Base-by-base conservation (phyloP, 2,888 invertebrate species). In the Drosophila neotestacea region DNA sequence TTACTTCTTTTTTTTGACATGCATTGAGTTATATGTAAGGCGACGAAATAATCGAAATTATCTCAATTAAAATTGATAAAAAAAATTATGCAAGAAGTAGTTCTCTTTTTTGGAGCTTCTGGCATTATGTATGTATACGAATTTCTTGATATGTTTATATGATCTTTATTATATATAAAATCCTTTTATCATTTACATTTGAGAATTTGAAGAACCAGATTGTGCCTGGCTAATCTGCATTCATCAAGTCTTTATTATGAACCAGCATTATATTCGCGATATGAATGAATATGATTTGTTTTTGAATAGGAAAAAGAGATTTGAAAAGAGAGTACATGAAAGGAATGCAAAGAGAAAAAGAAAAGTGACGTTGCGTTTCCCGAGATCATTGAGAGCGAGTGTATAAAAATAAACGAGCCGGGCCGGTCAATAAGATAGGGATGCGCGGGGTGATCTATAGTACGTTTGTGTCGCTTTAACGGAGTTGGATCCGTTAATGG, bases 401-500 rank as follows among this genome's bases (percentile, higher is more conserved):
- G 77, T 73, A 69, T 73, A 77, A 73, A 77, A 81, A 78, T 77
- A 77, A 76, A 63, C 64, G 61, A 64, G 68, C 70, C 63, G 63
- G 65, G 70, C 55, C 64, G 55, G 47, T 16, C 44, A 42, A 6
- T 32, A 39, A 47, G 52, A 34, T 42, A 22, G 27, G 52, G 32
- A 55, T 46, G 11, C 1, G 9, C 6, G 27, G 56, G 56, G 10
- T 7, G 22, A 10, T 27, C 27, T 44, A 44, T 55, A 22, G 22
- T 22, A 3, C 22, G 48, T 41, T 28, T 59, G 46, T 44, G 22
- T 36, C 16, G 11, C 10, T 36, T 27, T n/a, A 7, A 51, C 36
- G 59, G 16, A 30, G 59, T 9, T 61, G 52, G 38, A 34, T 16
- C 7, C 13, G 4, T 39, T 52, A 52, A 47, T 39, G 46, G 28